phyloP scores from a whole-genome alignment of 2,113 vertebrate genomes.

The Baryphthengus martii region DNA sequence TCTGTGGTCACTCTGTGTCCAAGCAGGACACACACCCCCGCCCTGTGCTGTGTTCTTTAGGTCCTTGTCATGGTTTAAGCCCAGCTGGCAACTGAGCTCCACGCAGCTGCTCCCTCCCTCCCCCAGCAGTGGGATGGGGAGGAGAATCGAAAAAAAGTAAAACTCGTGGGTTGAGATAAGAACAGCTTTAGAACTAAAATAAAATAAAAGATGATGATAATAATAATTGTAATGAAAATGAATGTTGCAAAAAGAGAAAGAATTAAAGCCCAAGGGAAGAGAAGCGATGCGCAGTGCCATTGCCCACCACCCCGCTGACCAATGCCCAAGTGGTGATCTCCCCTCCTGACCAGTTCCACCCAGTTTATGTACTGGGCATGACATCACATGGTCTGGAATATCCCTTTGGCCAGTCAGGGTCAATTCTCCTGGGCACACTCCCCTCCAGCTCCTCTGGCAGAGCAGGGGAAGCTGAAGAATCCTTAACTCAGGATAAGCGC shows the following conservation, averaged over 20 bases:
- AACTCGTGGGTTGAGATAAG: background rate
- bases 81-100: background rate
- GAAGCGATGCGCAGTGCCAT: background rate
- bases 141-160: background rate
- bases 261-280: background rate
- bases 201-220: background rate
- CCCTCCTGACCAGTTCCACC: background rate
- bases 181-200: background rate
- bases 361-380: background rate
- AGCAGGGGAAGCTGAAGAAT: background rate
- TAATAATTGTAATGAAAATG: background rate
- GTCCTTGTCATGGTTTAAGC: background rate
- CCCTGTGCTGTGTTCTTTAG: background rate
- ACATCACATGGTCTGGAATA: background rate
- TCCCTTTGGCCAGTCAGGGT: background rate
- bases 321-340: background rate
- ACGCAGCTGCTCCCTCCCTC: background rate
- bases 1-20: accelerated
- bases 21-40: background rate
- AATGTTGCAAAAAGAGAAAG: background rate
- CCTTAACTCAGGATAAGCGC: too few species aligned
- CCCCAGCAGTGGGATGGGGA: background rate
- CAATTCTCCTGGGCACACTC: background rate
- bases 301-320: background rate
- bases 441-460: background rate